Percentiles rank a stretch among this genome's conserved stretches.
Evolutionary conservation across 64 coral and sea anemone species (phyloP).

Genomic region (Acropora yongei): DNA sequence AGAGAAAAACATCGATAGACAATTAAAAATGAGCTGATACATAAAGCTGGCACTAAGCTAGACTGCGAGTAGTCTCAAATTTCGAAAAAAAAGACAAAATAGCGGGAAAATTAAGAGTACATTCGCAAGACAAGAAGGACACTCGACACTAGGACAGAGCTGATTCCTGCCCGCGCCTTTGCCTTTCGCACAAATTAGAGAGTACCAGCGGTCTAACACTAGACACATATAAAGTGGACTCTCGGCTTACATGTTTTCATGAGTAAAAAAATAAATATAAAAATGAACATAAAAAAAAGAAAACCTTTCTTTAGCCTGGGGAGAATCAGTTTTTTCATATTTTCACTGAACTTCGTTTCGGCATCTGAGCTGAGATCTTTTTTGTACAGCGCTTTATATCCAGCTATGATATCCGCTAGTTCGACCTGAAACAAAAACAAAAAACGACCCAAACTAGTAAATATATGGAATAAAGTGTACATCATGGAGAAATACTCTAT

Average conservation of each 20-base stretch:
- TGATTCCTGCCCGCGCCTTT: too few species aligned
- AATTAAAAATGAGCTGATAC: too few species aligned
- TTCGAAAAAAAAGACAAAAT: too few species aligned
- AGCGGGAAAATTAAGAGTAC: too few species aligned
- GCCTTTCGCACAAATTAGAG: too few species aligned
- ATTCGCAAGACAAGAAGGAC: too few species aligned
- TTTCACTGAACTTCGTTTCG: conserved; percentile 47
- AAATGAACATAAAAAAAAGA: neutral
- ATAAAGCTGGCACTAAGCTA: too few species aligned
- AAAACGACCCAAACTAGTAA: neutral
- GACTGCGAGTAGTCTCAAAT: too few species aligned
- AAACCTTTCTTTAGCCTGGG: conserved; percentile 43
- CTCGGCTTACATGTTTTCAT: too few species aligned
- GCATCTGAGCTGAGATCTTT: conserved; percentile 36
- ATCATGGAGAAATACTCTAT: neutral
- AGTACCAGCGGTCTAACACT: too few species aligned
- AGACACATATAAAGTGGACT: too few species aligned
- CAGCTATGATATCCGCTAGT: conserved; percentile 17
- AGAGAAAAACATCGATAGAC: neutral
- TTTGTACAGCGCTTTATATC: conserved; percentile 13
- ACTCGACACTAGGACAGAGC: too few species aligned
- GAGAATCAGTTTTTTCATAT: conserved; percentile 32
- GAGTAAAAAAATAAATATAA: neutral
- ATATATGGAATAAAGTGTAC: neutral
- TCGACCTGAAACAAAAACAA: conserved; percentile 10